Conservation (phyloP, 2,113 vertebrate genomes). For the Phaethon lepturus region DNA sequence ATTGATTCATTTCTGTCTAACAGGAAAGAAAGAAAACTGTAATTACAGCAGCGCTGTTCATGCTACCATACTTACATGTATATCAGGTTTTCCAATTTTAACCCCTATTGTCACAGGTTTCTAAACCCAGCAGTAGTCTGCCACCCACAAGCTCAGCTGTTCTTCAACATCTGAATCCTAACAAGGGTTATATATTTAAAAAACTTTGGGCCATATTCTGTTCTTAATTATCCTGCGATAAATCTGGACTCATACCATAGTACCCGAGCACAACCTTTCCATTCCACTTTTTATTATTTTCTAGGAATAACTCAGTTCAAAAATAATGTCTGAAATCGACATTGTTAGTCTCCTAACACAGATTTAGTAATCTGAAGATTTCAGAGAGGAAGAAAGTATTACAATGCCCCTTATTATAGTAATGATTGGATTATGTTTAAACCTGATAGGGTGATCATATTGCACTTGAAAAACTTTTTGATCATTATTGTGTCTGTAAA, state of each 20-base stretch:
- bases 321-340: neutral
- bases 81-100: conserved; percentile 64
- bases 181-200: neutral
- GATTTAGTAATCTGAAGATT: neutral
- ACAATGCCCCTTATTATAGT: neutral
- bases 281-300: neutral
- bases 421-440: neutral
- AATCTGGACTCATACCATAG: neutral
- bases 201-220: neutral
- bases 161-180: conserved; percentile 49
- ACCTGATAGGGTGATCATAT: fast-evolving
- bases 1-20: conserved; percentile 76
- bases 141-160: conserved; percentile 20
- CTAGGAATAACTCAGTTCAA: neutral
- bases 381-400: neutral
- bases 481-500: neutral
- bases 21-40: conserved; percentile 67
- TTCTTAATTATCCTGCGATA: neutral
- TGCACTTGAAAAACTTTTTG: neutral
- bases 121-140: conserved; percentile 59
- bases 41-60: conserved; percentile 63
- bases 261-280: fast-evolving
- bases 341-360: neutral
- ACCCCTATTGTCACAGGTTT: conserved; percentile 64
- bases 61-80: conserved; percentile 51